Evolutionary conservation across 2,888 invertebrate species (phyloP).

Genomic region (Cheilosia variabilis): DNA sequence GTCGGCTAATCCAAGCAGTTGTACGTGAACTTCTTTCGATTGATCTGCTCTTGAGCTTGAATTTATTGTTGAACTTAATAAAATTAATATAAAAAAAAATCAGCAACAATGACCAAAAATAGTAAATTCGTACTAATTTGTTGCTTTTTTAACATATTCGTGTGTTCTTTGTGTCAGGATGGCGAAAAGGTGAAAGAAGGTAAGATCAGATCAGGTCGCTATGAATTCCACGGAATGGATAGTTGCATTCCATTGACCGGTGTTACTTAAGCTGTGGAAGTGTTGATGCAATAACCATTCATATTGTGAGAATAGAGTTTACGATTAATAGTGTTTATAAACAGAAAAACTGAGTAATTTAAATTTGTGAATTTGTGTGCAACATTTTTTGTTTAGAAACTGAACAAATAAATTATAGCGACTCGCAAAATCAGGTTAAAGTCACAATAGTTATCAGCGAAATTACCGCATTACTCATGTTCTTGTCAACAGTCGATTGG

Average conservation of each 20-base stretch:
- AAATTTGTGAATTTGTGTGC: no score
- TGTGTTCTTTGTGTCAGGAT: constrained; percentile 33
- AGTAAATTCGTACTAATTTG: constrained; percentile 39
- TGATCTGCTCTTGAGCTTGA: constrained; percentile 43
- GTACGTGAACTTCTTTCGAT: constrained; percentile 60
- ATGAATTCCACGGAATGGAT: background rate
- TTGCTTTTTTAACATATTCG: constrained; percentile 41
- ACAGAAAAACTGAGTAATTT: background rate
- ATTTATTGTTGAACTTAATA: constrained; percentile 6
- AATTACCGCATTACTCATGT: no score
- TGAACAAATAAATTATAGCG: no score
- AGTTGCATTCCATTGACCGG: no score
- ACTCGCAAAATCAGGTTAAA: no score
- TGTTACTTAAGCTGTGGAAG: no score
- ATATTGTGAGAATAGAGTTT: background rate
- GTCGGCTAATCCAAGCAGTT: constrained; percentile 63
- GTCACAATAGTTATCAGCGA: no score
- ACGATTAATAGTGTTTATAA: background rate
- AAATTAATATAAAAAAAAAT: constrained; percentile 8
- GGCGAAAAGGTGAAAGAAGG: constrained; percentile 61
- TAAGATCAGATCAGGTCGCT: constrained; percentile 27
- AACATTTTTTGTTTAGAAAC: no score
- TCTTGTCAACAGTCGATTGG: no score
- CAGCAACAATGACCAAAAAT: constrained; percentile 43
- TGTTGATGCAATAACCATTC: constrained; percentile 7